A percentile compares a stretch with the other conserved stretches of the same genome.
Conservation (phyloP, 2,797 vertebrate species). For the Xenopus petersii region DNA sequence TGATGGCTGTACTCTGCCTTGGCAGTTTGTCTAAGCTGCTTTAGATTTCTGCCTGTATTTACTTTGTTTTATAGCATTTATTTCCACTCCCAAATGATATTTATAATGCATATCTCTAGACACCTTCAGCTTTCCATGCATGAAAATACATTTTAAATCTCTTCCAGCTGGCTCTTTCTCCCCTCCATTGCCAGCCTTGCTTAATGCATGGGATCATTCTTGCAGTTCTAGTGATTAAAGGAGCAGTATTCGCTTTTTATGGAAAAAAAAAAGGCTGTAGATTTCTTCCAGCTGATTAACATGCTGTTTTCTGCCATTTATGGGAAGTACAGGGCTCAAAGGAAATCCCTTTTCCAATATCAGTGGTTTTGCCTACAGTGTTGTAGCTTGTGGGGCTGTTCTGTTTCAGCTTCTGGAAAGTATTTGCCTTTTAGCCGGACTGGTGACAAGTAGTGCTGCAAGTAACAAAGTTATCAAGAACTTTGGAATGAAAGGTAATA, state of each 20-base stretch:
- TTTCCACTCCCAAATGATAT: constrained; percentile 1
- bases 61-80: constrained; percentile 6
- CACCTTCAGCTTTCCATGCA: neutral
- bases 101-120: constrained; percentile 8
- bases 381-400: no score
- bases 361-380: no score
- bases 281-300: neutral
- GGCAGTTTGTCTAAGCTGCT: constrained; percentile 1
- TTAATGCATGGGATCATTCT: neutral
- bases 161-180: neutral
- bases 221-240: no score
- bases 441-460: no score
- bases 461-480: no score
- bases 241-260: no score
- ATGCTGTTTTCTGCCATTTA: neutral
- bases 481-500: no score
- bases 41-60: constrained; percentile 2
- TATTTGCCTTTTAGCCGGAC: no score
- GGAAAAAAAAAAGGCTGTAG: no score
- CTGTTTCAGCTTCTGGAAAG: no score
- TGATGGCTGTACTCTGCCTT: neutral
- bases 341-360: no score
- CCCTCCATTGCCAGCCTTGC: neutral
- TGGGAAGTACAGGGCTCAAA: neutral
- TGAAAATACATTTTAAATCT: neutral